Conservation (phyloP, 2,113 vertebrate genomes). For the Vidua chalybeata region DNA sequence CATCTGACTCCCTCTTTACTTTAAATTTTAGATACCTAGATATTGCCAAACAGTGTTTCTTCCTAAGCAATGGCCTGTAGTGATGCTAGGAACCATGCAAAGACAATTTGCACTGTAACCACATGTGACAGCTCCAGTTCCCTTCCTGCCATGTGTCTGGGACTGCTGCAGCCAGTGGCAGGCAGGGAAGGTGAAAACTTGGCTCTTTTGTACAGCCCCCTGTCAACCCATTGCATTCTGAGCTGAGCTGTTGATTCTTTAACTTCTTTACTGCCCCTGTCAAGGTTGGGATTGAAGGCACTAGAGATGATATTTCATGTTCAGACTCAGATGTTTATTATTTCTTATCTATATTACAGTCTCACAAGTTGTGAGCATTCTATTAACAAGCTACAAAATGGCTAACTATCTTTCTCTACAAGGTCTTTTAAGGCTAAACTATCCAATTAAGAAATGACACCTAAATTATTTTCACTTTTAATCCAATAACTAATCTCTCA, state of each 20-base stretch:
- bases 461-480: no score
- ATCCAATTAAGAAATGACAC: no score
- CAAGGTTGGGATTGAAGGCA: no score
- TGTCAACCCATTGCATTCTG: not conserved
- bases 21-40: not conserved
- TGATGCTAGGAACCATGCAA: not conserved
- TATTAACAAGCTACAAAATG: no score
- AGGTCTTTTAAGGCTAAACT: no score
- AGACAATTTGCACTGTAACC: not conserved
- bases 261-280: no score
- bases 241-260: not conserved
- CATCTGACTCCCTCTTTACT: not conserved
- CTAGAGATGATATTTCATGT: no score
- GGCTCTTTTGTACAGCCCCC: not conserved
- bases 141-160: accelerated
- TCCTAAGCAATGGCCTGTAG: not conserved
- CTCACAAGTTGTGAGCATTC: no score
- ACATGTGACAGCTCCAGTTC: not conserved
- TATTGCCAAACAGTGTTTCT: not conserved
- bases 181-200: not conserved
- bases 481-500: no score
- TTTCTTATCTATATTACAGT: no score
- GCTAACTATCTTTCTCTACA: no score
- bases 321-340: no score
- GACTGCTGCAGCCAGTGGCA: not conserved